Percentiles rank a stretch among this genome's conserved stretches.
Evolutionary conservation across 2,113 vertebrate genomes (phyloP).

Genomic region (Alectura lathami): DNA sequence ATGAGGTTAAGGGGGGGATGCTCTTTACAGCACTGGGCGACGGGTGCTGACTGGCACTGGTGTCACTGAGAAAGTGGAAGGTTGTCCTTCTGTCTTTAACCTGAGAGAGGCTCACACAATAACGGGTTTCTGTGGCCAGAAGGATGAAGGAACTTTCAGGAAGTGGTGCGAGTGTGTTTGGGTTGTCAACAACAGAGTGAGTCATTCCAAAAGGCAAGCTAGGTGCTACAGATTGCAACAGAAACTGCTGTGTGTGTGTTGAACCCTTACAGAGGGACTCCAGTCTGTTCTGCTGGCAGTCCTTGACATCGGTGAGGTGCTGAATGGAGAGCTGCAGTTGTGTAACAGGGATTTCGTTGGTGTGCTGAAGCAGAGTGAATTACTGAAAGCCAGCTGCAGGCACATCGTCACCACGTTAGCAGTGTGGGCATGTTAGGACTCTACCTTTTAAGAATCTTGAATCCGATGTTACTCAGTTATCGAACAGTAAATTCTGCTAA

Average conservation of each 20-base stretch:
- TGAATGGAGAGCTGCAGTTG: constrained; percentile 11
- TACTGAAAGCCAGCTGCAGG: not conserved
- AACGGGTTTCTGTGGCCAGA: not conserved
- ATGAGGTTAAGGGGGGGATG: not conserved
- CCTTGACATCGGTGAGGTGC: not conserved
- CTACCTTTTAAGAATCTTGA: not conserved
- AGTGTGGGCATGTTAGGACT: not conserved
- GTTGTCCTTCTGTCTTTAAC: not conserved
- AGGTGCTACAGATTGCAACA: not conserved
- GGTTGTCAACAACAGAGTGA: not conserved
- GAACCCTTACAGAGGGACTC: not conserved
- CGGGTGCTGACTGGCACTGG: not conserved
- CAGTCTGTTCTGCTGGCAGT: not conserved
- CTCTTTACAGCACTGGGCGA: not conserved
- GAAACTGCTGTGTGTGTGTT: not conserved
- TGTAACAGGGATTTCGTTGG: not conserved
- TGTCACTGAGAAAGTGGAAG: not conserved
- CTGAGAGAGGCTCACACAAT: not conserved
- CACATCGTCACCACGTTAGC: not conserved
- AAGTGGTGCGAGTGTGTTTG: not conserved
- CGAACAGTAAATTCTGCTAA: not conserved
- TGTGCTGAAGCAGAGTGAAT: not conserved
- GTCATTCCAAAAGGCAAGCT: not conserved
- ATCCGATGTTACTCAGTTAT: not conserved
- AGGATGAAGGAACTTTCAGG: not conserved